Evolutionary conservation across 2,888 invertebrate genomes (phyloP).

Genomic region (Cancer borealis): DNA sequence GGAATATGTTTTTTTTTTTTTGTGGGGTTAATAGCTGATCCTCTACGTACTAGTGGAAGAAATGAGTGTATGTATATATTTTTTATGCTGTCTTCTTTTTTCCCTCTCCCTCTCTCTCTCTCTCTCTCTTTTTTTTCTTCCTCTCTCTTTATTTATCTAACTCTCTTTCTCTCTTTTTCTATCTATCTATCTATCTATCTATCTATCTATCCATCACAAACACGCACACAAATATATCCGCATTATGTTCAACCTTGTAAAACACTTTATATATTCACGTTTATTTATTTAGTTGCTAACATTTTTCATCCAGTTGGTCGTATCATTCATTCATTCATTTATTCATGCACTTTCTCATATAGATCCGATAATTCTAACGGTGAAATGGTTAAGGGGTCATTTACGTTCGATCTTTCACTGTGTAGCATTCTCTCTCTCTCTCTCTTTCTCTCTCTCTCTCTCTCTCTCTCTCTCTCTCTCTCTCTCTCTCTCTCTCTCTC

Average conservation of each 20-base stretch:
- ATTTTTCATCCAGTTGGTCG: slow-evolving; percentile 8
- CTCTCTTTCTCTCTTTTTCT: not conserved
- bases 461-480: slow-evolving; percentile 38
- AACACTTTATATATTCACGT: not conserved
- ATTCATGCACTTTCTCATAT: not conserved
- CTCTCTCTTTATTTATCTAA: not conserved
- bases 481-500: slow-evolving; percentile 39
- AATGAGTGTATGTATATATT: too few species aligned
- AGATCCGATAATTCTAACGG: not conserved
- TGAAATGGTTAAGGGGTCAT: not conserved
- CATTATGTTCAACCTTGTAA: not conserved
- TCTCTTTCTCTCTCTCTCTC: slow-evolving; percentile 47
- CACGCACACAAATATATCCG: not conserved
- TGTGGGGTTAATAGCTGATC: not conserved
- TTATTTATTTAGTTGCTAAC: not conserved
- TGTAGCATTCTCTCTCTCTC: not conserved
- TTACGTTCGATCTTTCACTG: not conserved
- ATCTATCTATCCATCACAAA: not conserved
- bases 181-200: not conserved
- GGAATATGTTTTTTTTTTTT: not conserved
- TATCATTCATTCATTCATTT: not conserved
- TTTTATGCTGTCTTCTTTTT: too few species aligned
- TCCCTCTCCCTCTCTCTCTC: too few species aligned
- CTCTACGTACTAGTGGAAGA: too few species aligned
- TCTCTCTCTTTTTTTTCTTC: not conserved